Evolutionary conservation across 2,113 vertebrate genomes (phyloP), one percentile per base, ranked within the genome.

Genomic region (Nestor notabilis): DNA sequence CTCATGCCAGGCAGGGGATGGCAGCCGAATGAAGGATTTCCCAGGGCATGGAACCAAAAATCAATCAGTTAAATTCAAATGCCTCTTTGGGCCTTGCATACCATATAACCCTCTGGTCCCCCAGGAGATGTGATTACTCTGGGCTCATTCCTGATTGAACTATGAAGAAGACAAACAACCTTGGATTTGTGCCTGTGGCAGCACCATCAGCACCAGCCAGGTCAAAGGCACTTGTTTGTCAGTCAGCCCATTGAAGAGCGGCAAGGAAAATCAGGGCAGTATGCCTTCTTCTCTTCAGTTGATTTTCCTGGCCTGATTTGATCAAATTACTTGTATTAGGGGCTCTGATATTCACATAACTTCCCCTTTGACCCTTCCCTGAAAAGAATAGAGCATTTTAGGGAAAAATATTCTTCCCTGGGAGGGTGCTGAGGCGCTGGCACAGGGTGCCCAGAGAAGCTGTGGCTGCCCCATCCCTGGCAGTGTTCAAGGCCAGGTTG

Each of bases 1-100:
- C 28, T 64, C 3, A 2, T 2, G 37, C 37, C 77, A 31, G 60
- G 77, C 68, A 58, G 68, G 72, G 49, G 49, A 76, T 10, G 4
- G 50, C 66, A 87, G 65, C 5, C 20, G 43, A 63, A 65, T 78
- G 93, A 24, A 80, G 47, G 35, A n/a, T 75, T 83, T 81, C 83
- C 61, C 58, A 55, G 49, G 71, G 33, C 68, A 29, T 28, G 66
- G 72, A 68, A 91, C 46, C 25, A 47, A 77, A 96, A 92, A 80
- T 79, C 92, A 83, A 78, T 83, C 94, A 72, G 37, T 21, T 69
- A 81, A 78, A 94, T 93, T 83, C 69, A 82, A 95, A 94, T 39
- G 47, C 77, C 72, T 95, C 83, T 78, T 85, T 52, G 71, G 84
- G 68, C 64, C 79, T 86, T 64, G 6, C 20, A 64, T 63, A 37